These are phyloP conservation scores for Notolepis coatsorum DNA, from an alignment of 2,797 vertebrate species.

Conservation along the genomic window DNA sequence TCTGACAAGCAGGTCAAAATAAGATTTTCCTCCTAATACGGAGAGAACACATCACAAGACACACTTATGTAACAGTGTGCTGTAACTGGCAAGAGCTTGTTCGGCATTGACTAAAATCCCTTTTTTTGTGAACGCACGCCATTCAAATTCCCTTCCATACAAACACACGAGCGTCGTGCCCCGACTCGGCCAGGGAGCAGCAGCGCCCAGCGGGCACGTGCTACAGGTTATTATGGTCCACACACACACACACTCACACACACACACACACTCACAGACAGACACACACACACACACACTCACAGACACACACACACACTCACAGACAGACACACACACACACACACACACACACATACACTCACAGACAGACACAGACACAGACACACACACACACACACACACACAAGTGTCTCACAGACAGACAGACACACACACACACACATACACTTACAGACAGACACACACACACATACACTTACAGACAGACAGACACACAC, in stretches of 20 bases:
- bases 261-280: constrained; percentile 3
- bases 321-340: constrained; percentile 4
- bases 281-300: constrained; percentile 14
- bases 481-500: not conserved
- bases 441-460: constrained; percentile 18
- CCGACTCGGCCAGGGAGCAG: constrained; percentile 41
- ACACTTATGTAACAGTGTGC: constrained; percentile 1
- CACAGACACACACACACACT: constrained; percentile 1
- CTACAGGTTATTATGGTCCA: constrained; percentile 70
- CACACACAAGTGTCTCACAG: no score
- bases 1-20: not conserved
- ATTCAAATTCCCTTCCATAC: constrained; percentile 34
- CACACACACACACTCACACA: constrained; percentile 45
- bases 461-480: no score
- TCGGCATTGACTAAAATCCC: constrained; percentile 22
- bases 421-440: constrained; percentile 28
- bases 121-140: constrained; percentile 21
- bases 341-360: constrained; percentile 8
- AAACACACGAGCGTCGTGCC: constrained; percentile 51
- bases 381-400: constrained; percentile 6
- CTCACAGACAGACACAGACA: constrained; percentile 6
- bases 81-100: constrained; percentile 10
- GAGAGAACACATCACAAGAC: not conserved
- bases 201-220: constrained; percentile 37
- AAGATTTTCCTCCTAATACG: not conserved